phyloP scores from a whole-genome alignment of 2,113 vertebrate genomes.

The Triplophysa tibetana region DNA sequence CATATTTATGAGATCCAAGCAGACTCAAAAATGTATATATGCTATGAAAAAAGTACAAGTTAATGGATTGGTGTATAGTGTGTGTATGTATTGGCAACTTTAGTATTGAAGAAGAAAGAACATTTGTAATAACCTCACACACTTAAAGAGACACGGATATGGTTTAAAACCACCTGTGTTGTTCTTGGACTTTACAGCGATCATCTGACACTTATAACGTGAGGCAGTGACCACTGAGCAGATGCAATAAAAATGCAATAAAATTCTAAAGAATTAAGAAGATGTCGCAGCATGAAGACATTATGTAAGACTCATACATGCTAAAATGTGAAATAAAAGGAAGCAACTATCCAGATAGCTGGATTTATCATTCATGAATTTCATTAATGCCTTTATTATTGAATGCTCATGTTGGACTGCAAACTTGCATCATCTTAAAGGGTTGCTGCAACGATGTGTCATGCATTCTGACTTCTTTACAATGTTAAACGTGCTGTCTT shows the following conservation, averaged over 20 bases:
- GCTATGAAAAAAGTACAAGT: constrained; percentile 36
- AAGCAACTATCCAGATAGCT: too few species aligned
- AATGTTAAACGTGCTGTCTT: too few species aligned
- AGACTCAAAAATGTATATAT: constrained; percentile 37
- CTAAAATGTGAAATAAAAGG: not conserved
- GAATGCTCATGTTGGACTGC: not conserved
- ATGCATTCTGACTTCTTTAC: too few species aligned
- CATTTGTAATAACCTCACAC: not conserved
- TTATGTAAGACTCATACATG: not conserved
- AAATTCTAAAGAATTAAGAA: not conserved
- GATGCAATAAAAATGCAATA: not conserved
- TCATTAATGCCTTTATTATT: not conserved
- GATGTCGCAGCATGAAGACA: not conserved
- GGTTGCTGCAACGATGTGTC: too few species aligned
- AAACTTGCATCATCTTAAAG: not conserved
- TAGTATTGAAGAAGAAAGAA: constrained; percentile 21
- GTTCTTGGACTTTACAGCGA: not conserved
- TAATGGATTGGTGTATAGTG: constrained; percentile 30
- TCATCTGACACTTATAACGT: not conserved
- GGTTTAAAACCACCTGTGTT: too few species aligned
- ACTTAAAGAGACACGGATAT: too few species aligned
- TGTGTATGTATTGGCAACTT: constrained; percentile 38
- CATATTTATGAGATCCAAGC: constrained; percentile 59
- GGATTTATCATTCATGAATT: not conserved
- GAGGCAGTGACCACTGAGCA: not conserved